phyloP scores from a whole-genome alignment of 1,140 invertebrate species.

The Medauroidea extradentata region DNA sequence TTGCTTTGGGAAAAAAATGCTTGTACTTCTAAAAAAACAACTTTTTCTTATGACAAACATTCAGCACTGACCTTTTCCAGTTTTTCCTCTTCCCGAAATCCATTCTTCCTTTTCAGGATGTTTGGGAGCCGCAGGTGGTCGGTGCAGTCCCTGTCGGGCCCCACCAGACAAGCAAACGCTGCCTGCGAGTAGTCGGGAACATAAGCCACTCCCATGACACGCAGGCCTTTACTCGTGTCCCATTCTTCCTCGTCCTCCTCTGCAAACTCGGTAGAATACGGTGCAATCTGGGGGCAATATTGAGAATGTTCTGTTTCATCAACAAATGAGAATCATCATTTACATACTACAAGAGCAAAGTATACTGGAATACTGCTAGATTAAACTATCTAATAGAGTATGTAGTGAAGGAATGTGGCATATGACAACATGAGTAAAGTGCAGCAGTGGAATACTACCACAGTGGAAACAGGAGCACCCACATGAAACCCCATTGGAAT shows the following conservation, averaged over 20 bases:
- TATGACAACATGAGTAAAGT: no score
- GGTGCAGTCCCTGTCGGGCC: conserved; percentile 84
- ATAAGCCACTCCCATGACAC: conserved; percentile 85
- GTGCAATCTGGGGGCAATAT: conserved; percentile 65
- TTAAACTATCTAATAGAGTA: no score
- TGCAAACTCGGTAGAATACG: conserved; percentile 72
- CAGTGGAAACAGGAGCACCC: no score
- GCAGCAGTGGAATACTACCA: no score
- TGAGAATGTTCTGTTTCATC: no score
- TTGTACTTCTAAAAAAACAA: neutral
- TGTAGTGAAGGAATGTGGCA: no score
- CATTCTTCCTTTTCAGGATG: conserved; percentile 76
- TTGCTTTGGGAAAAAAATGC: neutral
- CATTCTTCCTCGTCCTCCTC: conserved; percentile 89
- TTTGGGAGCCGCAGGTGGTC: conserved; percentile 86
- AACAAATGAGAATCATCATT: no score
- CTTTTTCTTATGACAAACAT: conserved; percentile 10
- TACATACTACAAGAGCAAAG: no score
- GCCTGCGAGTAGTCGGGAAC: conserved; percentile 81
- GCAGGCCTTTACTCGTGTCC: conserved; percentile 78
- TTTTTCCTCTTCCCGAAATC: conserved; percentile 67
- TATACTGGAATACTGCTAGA: no score
- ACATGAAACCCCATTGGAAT: no score
- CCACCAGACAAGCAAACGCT: conserved; percentile 83
- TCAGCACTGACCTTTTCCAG: conserved; percentile 64